Conservation (phyloP, 2,797 vertebrate species). For the Clarias pachynema region DNA sequence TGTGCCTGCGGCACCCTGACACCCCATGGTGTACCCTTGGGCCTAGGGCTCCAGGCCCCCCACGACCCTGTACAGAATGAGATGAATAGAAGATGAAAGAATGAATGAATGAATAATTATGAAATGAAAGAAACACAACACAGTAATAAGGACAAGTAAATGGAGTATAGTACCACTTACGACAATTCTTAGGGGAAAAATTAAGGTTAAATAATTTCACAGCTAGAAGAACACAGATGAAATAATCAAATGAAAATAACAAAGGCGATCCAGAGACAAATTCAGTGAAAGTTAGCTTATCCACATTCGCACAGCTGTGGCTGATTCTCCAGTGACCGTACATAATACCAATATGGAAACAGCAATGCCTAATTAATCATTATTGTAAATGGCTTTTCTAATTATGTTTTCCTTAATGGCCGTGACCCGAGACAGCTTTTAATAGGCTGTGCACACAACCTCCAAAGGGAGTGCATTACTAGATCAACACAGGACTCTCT, state of each 20-base stretch:
- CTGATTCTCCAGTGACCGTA: conserved; percentile 31
- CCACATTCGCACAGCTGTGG: conserved; percentile 9
- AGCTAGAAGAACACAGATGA: background rate
- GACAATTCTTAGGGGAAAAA: background rate
- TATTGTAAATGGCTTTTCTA: conserved; percentile 69
- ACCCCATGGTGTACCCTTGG: no score
- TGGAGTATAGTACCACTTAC: background rate
- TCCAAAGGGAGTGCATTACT: conserved; percentile 43
- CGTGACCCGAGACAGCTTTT: conserved; percentile 62
- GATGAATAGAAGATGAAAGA: no score
- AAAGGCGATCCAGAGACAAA: background rate
- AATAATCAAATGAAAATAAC: background rate
- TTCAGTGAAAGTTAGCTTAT: background rate
- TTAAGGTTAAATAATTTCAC: background rate
- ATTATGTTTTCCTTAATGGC: conserved; percentile 67
- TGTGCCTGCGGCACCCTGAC: no score
- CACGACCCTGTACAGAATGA: no score
- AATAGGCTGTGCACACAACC: conserved; percentile 47
- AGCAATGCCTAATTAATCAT: conserved; percentile 67
- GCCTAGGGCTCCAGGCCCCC: no score
- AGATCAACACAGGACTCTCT: conserved; percentile 35
- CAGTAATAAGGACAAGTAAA: background rate
- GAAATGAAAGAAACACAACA: no score
- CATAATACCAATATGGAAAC: conserved; percentile 17
- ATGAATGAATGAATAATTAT: no score